phyloP scores from a whole-genome alignment of 1,140 invertebrate genomes.

The Dysdera silvatica region DNA sequence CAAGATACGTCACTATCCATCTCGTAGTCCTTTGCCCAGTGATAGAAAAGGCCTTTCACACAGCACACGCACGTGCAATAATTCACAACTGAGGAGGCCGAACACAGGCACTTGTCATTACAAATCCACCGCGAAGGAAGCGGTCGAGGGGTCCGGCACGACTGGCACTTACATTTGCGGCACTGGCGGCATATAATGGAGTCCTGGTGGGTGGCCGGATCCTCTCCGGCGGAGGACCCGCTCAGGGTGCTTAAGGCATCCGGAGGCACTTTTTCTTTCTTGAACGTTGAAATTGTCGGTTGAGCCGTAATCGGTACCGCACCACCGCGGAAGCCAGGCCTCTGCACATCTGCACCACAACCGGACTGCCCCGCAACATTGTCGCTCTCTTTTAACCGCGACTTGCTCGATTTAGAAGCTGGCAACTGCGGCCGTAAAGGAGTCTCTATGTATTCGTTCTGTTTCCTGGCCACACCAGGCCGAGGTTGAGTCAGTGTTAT shows the following conservation, averaged over 20 bases:
- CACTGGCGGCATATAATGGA: conserved; percentile 76
- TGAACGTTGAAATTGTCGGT: conserved; percentile 31
- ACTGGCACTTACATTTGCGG: conserved; percentile 73
- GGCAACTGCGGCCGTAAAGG: conserved; percentile 51
- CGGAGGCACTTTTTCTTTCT: conserved; percentile 13
- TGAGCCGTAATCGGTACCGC: conserved; percentile 21
- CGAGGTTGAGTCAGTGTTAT: conserved; percentile 57
- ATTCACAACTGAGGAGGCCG: conserved; percentile 74
- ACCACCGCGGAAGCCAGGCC: not conserved
- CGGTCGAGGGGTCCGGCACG: conserved; percentile 71
- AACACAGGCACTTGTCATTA: conserved; percentile 73
- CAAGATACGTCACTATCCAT: conserved; percentile 60
- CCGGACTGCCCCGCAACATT: conserved; percentile 29
- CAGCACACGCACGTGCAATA: conserved; percentile 86
- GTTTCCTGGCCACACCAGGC: conserved; percentile 63
- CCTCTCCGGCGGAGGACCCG: conserved; percentile 14
- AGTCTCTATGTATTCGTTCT: conserved; percentile 78
- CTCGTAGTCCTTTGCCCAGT: conserved; percentile 66
- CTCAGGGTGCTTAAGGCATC: conserved; percentile 20
- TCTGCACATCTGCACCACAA: not conserved
- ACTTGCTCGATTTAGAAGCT: conserved; percentile 30
- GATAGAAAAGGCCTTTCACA: conserved; percentile 84
- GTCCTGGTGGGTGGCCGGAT: conserved; percentile 36
- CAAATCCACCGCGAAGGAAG: conserved; percentile 81
- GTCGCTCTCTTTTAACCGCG: conserved; percentile 22